Evolutionary conservation across 2,113 vertebrate species (phyloP).

Genomic region (Thymallus thymallus): DNA sequence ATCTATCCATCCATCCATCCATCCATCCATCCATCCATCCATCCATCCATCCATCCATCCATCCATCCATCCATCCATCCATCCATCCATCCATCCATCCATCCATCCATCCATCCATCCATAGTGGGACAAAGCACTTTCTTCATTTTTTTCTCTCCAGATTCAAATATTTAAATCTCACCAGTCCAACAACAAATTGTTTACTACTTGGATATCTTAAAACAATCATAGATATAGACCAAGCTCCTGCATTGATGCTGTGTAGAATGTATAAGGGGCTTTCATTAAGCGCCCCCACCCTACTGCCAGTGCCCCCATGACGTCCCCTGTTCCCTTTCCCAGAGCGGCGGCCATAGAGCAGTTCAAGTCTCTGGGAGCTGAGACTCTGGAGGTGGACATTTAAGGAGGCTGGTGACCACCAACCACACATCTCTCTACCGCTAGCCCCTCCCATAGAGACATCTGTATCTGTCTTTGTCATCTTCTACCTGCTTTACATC

Average conservation of each 20-base stretch:
- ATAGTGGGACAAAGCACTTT: too few species aligned
- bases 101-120: too few species aligned
- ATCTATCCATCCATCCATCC: too few species aligned
- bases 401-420: slow-evolving; percentile 82
- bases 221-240: not conserved
- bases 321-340: not conserved
- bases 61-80: too few species aligned
- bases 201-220: not conserved
- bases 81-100: too few species aligned
- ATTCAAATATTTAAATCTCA: not conserved
- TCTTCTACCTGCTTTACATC: too few species aligned
- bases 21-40: too few species aligned
- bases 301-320: not conserved
- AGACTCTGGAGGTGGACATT: slow-evolving; percentile 92
- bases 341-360: slow-evolving; percentile 95
- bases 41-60: too few species aligned
- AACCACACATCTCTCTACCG: not conserved
- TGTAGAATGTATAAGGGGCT: not conserved
- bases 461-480: too few species aligned
- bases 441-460: not conserved
- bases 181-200: not conserved
- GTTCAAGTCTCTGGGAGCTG: slow-evolving; percentile 94
- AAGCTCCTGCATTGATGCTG: not conserved
- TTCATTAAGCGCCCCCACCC: too few species aligned
- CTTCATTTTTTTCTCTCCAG: not conserved